Conservation (phyloP, 2,113 vertebrate species). For the Silurus meridionalis region DNA sequence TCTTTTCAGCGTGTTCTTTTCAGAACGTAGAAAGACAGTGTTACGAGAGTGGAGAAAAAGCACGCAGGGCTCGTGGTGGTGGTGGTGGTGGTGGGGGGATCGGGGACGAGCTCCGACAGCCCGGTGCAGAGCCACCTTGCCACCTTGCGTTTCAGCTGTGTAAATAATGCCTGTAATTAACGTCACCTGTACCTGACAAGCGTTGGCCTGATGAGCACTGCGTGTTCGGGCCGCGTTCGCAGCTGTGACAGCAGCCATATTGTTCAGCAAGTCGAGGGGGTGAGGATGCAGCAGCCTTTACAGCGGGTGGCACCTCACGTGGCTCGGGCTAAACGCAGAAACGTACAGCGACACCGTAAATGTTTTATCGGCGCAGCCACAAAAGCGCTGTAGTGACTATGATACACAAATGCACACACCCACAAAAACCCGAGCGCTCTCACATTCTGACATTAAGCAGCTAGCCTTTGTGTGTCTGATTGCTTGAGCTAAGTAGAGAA, state of each 20-base stretch:
- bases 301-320: background rate
- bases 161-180: conserved; percentile 60
- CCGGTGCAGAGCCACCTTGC: conserved; percentile 40
- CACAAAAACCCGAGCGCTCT: background rate
- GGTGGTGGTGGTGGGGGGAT: background rate
- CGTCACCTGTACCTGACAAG: conserved; percentile 57
- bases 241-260: conserved; percentile 46
- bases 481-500: conserved; percentile 46
- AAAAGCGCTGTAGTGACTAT: background rate
- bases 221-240: conserved; percentile 33
- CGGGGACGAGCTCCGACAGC: conserved; percentile 22
- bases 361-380: background rate
- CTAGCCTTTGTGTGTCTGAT: conserved; percentile 40
- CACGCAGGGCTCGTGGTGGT: background rate
- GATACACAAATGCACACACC: background rate
- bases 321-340: background rate
- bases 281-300: background rate
- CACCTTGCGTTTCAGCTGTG: conserved; percentile 56
- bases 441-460: conserved; percentile 28
- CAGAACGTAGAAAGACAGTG: conserved; percentile 33
- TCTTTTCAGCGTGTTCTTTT: conserved; percentile 50
- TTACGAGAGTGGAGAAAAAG: conserved; percentile 1
- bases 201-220: conserved; percentile 47
- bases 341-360: background rate
- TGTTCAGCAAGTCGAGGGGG: conserved; percentile 10